A percentile compares a stretch with the other conserved stretches of the same genome.
These are phyloP conservation scores for Nomada fucata DNA, from an alignment of 2,888 invertebrate species.

Conservation along the genomic window DNA sequence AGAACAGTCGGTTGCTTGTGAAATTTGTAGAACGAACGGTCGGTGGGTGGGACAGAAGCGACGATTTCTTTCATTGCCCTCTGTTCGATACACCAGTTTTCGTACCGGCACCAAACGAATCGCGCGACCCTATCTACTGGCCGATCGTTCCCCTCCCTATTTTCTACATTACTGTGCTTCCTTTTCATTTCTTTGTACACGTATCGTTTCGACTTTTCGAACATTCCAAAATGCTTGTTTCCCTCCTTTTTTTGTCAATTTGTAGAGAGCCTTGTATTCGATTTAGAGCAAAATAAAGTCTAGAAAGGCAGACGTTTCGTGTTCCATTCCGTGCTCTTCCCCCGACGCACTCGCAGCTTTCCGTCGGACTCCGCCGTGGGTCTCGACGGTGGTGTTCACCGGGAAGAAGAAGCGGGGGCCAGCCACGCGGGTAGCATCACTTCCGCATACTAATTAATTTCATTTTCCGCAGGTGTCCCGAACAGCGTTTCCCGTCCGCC, in stretches of 20 bases:
- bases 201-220: constrained; percentile 78
- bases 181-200: constrained; percentile 70
- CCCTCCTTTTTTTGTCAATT: constrained; percentile 80
- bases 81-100: too few species aligned
- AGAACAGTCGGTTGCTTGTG: constrained; percentile 71
- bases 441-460: constrained; percentile 66
- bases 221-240: constrained; percentile 82
- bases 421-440: background rate
- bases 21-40: constrained; percentile 63
- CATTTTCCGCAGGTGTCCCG: constrained; percentile 68
- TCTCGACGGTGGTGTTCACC: too few species aligned
- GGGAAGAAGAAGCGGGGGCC: too few species aligned
- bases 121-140: constrained; percentile 34
- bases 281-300: constrained; percentile 84
- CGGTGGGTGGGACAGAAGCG: background rate
- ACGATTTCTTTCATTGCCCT: background rate
- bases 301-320: constrained; percentile 80
- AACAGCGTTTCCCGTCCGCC: background rate
- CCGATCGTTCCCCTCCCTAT: constrained; percentile 57
- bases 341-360: background rate
- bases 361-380: background rate
- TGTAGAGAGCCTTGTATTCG: constrained; percentile 83
- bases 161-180: constrained; percentile 67
- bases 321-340: constrained; percentile 32
- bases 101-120: background rate